These are phyloP conservation scores for Rutilus rutilus DNA, from an alignment of 2,113 vertebrate genomes.

Conservation along the genomic window DNA sequence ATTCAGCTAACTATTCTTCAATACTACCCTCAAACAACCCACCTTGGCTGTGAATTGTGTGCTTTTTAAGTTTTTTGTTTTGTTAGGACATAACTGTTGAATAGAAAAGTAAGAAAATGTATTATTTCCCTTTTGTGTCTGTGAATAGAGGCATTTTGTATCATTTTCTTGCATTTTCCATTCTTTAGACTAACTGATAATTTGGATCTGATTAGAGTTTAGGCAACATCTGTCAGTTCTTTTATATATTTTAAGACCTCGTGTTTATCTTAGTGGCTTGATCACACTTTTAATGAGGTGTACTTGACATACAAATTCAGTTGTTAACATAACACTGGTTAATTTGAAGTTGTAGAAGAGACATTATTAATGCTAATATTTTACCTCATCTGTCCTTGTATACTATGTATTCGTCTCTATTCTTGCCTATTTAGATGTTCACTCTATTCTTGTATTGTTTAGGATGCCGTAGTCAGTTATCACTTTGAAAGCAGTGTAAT, in stretches of 20 bases:
- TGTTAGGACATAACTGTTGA: not conserved
- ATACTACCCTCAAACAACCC: not conserved
- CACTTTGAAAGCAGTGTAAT: not conserved
- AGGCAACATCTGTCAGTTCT: not conserved
- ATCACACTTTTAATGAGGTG: not conserved
- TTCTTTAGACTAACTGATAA: not conserved
- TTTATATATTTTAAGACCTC: not conserved
- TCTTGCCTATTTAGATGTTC: not conserved
- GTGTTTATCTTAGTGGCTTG: not conserved
- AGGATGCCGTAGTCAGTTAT: not conserved
- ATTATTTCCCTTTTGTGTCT: not conserved
- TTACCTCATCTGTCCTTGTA: not conserved
- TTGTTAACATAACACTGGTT: not conserved
- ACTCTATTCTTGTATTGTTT: not conserved
- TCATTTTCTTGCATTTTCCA: not conserved
- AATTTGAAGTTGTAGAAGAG: not conserved
- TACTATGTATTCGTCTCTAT: not conserved
- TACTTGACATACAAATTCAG: not conserved
- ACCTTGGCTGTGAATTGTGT: not conserved
- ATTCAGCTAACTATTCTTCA: conserved; percentile 50
- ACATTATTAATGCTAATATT: not conserved
- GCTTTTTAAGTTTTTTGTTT: not conserved
- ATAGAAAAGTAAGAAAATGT: not conserved
- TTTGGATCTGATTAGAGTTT: not conserved
- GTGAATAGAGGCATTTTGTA: not conserved